Evolutionary conservation across 2,888 invertebrate species (phyloP).

Genomic region (Leucophora obtusa): DNA sequence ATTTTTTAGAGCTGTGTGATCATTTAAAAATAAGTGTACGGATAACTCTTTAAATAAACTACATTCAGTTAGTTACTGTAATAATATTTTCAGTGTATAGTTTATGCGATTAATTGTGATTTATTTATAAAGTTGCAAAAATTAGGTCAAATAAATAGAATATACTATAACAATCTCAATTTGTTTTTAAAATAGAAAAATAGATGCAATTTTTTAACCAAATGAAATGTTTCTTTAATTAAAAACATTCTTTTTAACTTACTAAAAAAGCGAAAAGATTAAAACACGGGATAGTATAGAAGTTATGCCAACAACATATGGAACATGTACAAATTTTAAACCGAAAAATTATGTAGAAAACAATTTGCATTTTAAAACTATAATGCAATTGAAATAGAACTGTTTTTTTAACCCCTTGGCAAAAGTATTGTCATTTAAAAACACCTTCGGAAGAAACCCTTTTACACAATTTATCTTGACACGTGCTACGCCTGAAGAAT

Average conservation of each 20-base stretch:
- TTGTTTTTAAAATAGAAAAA: too few species aligned
- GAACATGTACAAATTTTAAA: constrained; percentile 24
- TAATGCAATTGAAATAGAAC: constrained; percentile 3
- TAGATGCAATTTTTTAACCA: background rate
- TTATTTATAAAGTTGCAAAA: too few species aligned
- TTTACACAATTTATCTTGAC: constrained; percentile 55
- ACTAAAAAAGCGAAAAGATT: background rate
- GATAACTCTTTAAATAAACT: too few species aligned
- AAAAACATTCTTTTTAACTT: background rate
- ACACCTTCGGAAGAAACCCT: constrained; percentile 2
- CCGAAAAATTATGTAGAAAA: constrained; percentile 39
- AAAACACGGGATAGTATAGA: background rate
- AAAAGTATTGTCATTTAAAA: constrained; percentile 20
- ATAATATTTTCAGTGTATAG: too few species aligned
- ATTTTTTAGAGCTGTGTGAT: too few species aligned
- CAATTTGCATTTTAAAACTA: constrained; percentile 33
- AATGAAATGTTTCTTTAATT: background rate
- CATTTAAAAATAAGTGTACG: too few species aligned
- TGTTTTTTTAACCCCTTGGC: constrained; percentile 4
- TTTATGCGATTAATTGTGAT: too few species aligned
- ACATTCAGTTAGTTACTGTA: too few species aligned
- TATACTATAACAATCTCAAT: too few species aligned
- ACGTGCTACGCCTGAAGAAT: constrained; percentile 61
- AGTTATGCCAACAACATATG: constrained; percentile 31
- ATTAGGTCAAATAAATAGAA: too few species aligned